Conservation (phyloP, 1,140 invertebrate species). For the Caenorhabditis remanei region DNA sequence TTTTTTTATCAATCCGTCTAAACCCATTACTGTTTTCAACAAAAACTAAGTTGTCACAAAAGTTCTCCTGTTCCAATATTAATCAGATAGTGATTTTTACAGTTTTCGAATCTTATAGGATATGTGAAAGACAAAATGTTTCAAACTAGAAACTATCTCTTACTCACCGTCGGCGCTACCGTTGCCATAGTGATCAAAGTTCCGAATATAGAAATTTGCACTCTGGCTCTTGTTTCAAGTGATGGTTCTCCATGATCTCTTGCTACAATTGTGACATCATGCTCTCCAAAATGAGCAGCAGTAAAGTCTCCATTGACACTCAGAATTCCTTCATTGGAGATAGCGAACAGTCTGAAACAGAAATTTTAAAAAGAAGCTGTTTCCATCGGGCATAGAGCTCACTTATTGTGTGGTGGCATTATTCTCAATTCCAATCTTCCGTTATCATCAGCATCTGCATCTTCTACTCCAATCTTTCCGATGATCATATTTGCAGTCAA, state of each 20-base stretch:
- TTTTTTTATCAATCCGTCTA: too few species aligned
- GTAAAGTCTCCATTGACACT: constrained; percentile 74
- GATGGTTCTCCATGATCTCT: constrained; percentile 75
- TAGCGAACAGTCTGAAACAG: constrained; percentile 74
- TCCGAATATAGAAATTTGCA: constrained; percentile 69
- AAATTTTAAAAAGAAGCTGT: too few species aligned
- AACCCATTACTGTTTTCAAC: too few species aligned
- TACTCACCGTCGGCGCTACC: constrained; percentile 48
- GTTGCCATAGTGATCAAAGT: constrained; percentile 62
- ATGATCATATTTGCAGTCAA: constrained; percentile 69
- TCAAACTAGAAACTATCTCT: neutral
- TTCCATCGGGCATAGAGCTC: neutral
- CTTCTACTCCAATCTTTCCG: constrained; percentile 69
- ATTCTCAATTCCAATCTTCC: constrained; percentile 71
- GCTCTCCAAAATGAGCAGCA: constrained; percentile 74
- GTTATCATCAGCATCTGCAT: constrained; percentile 74
- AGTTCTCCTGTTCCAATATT: too few species aligned
- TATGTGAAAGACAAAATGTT: too few species aligned
- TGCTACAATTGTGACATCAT: constrained; percentile 69
- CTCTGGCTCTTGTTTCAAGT: constrained; percentile 67
- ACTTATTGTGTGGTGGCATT: constrained; percentile 72
- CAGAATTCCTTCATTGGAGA: constrained; percentile 68
- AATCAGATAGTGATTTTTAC: too few species aligned
- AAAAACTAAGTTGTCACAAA: too few species aligned
- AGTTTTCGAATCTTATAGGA: too few species aligned